Evolutionary conservation across 2,888 invertebrate species (phyloP).

Genomic region (Brachyptera risi): DNA sequence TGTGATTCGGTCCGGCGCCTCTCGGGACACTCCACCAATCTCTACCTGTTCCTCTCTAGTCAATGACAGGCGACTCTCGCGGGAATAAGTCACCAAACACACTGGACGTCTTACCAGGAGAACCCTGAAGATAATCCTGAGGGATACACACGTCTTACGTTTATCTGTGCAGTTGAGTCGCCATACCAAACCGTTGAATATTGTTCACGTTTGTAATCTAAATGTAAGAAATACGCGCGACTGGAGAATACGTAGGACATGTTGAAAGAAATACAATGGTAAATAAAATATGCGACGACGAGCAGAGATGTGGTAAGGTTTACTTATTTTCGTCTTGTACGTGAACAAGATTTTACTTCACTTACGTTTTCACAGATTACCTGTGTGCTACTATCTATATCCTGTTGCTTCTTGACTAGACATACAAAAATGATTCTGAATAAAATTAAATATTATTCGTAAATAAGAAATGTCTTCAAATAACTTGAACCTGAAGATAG

Average conservation of each 20-base stretch:
- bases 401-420: no score
- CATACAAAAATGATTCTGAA: no score
- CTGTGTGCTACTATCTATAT: no score
- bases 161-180: conserved; percentile 1
- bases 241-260: not conserved
- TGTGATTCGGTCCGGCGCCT: not conserved
- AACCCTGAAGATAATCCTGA: not conserved
- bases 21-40: not conserved
- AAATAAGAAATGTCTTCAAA: no score
- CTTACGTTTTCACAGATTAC: no score
- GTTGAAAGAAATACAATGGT: not conserved
- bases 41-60: no score
- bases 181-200: no score
- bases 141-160: conserved; percentile 12
- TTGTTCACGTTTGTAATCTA: conserved; percentile 19
- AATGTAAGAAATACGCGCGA: conserved; percentile 17
- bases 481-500: no score
- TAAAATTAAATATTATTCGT: no score
- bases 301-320: not conserved
- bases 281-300: conserved; percentile 3
- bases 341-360: not conserved
- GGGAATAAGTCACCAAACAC: not conserved
- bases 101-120: not conserved
- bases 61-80: not conserved
- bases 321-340: not conserved